Evolutionary conservation across 2,113 vertebrate species (phyloP).

Genomic region (Neomonachus schauinslandi): DNA sequence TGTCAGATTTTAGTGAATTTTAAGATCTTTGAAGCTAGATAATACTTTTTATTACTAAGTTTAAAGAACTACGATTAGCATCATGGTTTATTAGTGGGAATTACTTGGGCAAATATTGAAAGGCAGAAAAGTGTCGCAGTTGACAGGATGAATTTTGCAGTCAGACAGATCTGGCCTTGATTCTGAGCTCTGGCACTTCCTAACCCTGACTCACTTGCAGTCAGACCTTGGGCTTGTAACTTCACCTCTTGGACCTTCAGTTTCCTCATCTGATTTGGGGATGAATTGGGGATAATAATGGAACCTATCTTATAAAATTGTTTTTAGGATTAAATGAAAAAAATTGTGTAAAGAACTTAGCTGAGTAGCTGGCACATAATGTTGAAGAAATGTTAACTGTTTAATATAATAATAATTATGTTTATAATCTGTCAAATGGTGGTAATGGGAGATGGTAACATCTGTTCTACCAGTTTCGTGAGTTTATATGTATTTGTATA

Average conservation of each 20-base stretch:
- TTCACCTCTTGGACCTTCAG: background rate
- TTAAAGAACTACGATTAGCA: background rate
- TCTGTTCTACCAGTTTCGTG: background rate
- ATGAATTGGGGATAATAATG: background rate
- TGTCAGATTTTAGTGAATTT: conserved; percentile 36
- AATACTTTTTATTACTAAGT: background rate
- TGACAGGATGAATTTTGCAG: background rate
- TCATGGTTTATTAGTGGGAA: conserved; percentile 1
- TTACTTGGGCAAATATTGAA: background rate
- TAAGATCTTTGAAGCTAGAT: background rate
- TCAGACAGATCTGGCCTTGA: background rate
- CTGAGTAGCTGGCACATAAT: background rate
- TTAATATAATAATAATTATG: conserved; percentile 27
- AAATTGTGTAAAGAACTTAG: background rate
- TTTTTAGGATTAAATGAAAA: conserved; percentile 32
- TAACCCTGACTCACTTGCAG: background rate
- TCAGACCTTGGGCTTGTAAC: background rate
- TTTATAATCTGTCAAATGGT: background rate
- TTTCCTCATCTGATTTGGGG: background rate
- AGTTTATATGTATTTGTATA: conserved; percentile 11
- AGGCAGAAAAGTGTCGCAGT: background rate
- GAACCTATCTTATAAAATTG: background rate
- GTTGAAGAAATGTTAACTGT: conserved; percentile 12
- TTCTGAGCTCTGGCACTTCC: background rate
- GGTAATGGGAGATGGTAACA: background rate